Percentiles rank a stretch among this genome's conserved stretches.
phyloP scores from a whole-genome alignment of 2,888 invertebrate genomes.

The Molorchus minor region DNA sequence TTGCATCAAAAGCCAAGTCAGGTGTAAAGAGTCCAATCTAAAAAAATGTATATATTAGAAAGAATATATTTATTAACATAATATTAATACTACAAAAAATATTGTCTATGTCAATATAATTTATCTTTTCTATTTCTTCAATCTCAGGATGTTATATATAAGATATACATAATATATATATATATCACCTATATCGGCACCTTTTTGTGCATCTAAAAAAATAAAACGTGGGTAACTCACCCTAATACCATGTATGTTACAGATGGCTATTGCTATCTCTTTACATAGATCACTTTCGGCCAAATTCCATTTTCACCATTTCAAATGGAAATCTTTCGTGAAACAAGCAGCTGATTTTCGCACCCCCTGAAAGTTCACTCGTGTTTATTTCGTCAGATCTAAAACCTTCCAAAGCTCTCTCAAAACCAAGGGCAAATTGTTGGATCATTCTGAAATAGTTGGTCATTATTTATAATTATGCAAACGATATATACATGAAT shows the following conservation, averaged over 20 bases:
- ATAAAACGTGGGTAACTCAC: conserved; percentile 60
- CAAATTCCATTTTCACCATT: conserved; percentile 99
- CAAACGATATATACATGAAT: too few relatives aligned
- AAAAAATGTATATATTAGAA: too few relatives aligned
- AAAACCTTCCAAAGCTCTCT: conserved; percentile 97
- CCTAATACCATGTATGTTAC: conserved; percentile 97
- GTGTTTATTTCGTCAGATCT: conserved; percentile 97
- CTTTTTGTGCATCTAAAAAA: background rate
- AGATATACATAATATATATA: too few relatives aligned
- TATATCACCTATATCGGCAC: too few relatives aligned
- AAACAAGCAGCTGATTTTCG: conserved; percentile 98
- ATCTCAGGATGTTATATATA: too few relatives aligned
- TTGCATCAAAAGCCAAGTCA: conserved; percentile 99
- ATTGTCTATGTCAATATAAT: too few relatives aligned
- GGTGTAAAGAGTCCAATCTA: conserved; percentile 98
- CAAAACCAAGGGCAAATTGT: conserved; percentile 96
- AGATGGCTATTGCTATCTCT: conserved; percentile 98
- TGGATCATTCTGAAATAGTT: conserved; percentile 96
- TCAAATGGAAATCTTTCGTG: conserved; percentile 99
- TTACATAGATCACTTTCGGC: conserved; percentile 96
- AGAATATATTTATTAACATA: too few relatives aligned
- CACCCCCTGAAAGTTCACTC: conserved; percentile 96
- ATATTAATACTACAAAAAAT: too few relatives aligned
- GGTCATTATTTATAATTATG: too few relatives aligned
- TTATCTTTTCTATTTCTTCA: too few relatives aligned